phyloP scores from a whole-genome alignment of 2,113 vertebrate genomes.

The Epinephelus moara region DNA sequence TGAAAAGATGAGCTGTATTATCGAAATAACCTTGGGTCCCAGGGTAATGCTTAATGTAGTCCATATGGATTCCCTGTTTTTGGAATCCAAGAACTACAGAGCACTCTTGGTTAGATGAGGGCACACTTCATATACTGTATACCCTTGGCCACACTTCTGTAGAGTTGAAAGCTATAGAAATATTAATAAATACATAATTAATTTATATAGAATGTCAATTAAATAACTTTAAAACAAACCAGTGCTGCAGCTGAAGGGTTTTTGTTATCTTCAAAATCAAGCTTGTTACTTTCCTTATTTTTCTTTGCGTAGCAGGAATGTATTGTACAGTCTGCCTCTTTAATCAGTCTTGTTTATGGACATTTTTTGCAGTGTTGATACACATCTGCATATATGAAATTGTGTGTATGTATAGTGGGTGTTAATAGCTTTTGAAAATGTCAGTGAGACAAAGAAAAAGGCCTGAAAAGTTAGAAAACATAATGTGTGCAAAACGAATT shows the following conservation, averaged over 20 bases:
- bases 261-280: no score
- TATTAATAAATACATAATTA: no score
- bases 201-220: background rate
- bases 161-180: no score
- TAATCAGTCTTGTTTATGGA: background rate
- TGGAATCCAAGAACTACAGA: background rate
- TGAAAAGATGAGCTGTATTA: slow-evolving; percentile 37
- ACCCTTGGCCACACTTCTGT: background rate
- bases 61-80: slow-evolving; percentile 26
- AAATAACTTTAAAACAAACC: background rate
- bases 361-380: background rate
- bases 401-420: background rate
- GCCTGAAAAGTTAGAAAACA: background rate
- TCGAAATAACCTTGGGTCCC: slow-evolving; percentile 17
- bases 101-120: background rate
- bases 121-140: background rate
- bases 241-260: no score
- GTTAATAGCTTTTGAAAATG: background rate
- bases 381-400: background rate
- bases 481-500: background rate
- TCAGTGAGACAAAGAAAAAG: background rate
- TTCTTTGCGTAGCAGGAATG: background rate
- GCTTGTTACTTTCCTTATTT: background rate
- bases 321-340: background rate
- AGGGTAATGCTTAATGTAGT: slow-evolving; percentile 32